Evolutionary conservation across 2,888 invertebrate genomes (phyloP), one percentile per base, ranked within the genome.

Genomic region (Gandaritis pyraliata): DNA sequence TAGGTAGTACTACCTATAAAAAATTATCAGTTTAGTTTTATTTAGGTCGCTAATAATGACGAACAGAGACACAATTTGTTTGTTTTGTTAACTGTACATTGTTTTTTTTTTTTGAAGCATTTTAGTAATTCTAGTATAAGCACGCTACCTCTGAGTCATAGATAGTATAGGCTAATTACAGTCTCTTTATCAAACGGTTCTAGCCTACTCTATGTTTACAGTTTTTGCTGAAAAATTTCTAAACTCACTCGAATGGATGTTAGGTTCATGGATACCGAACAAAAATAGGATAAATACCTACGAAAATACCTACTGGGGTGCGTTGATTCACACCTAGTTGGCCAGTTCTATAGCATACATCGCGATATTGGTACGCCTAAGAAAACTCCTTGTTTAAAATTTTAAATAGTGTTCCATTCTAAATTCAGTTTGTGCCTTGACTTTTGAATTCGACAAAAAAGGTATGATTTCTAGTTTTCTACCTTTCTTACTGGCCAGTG

Each of bases 251-350:
- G 70, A 77, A 71, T 77, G 78, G 77, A 80, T 79, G 73, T 70
- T 64, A 63, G 79, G 81, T 78, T 80, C 82, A 82, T 75, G 77
- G 74, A 81, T 83, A 83, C 73, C 71, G 75, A 33, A 33, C 33
- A 33, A 33, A 33, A 33, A 33, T 33, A 33, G 33, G 33, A 33
- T 33, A 33, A 33, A 33, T 60, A 68, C 61, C 58, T 55, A 50
- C 38, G 29, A 13, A 47, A 61, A 58, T 47, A 59, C 65, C 47
- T 69, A 72, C 70, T 72, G 70, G 54, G 64, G 65, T 68, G 70
- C 69, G 79, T 79, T 83, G 74, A 74, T 85, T 86, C 83, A 81
- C 88, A 88, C 88, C 86, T 88, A 82, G 78, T 81, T 77, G 77
- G 76, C 75, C 85, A 87, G 88, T 85, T 75, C 78, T 75, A 71